These are phyloP conservation scores for Ophion obscuratus DNA, from an alignment of 2,888 invertebrate genomes.

Conservation along the genomic window DNA sequence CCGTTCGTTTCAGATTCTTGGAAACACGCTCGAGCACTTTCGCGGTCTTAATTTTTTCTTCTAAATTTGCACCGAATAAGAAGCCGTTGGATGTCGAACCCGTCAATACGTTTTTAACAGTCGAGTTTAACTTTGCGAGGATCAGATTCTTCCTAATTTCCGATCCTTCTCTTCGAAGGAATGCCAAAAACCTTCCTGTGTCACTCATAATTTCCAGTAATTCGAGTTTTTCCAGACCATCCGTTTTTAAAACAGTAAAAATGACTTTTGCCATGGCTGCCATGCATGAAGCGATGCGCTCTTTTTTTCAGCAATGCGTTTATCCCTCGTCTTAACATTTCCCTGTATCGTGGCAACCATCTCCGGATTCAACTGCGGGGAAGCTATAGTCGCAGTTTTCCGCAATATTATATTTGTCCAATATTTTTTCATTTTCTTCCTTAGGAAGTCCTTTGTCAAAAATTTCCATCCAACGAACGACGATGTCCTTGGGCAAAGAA, in stretches of 20 bases:
- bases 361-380: constrained; percentile 53
- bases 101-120: constrained; percentile 18
- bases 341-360: constrained; percentile 49
- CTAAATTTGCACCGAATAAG: constrained; percentile 56
- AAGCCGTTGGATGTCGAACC: constrained; percentile 52
- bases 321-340: constrained; percentile 40
- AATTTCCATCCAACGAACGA: constrained; percentile 52
- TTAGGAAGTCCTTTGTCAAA: constrained; percentile 49
- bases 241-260: constrained; percentile 36
- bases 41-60: constrained; percentile 32
- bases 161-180: constrained; percentile 63
- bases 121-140: constrained; percentile 26
- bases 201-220: constrained; percentile 60
- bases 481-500: constrained; percentile 45
- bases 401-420: constrained; percentile 57
- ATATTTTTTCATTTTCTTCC: constrained; percentile 37
- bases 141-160: constrained; percentile 17
- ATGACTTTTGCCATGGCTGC: constrained; percentile 55
- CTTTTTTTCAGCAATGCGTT: constrained; percentile 56
- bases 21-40: constrained; percentile 55
- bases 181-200: constrained; percentile 51
- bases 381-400: constrained; percentile 47
- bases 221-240: constrained; percentile 22
- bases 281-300: constrained; percentile 54
- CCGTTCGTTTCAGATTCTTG: constrained; percentile 16